These are phyloP conservation scores for Uria lomvia DNA, from an alignment of 2,113 vertebrate genomes.

Conservation along the genomic window DNA sequence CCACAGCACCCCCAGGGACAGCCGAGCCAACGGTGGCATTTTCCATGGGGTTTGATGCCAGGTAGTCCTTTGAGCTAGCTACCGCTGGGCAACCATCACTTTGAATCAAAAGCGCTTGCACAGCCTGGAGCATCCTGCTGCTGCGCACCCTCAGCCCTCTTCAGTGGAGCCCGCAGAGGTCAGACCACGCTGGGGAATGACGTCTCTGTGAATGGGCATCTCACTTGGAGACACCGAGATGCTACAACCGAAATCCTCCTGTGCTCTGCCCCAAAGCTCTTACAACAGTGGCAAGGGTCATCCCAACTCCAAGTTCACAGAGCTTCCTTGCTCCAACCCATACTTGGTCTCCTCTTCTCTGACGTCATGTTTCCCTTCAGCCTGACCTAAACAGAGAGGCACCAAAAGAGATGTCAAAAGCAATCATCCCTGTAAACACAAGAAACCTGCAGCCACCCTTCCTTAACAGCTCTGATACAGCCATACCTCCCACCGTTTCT, in stretches of 20 bases:
- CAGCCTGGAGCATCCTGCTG: neutral
- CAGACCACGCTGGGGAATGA: neutral
- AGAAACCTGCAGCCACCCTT: neutral
- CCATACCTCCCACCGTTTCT: neutral
- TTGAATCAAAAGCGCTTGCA: neutral
- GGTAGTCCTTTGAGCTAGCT: neutral
- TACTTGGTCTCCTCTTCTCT: neutral
- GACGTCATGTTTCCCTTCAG: neutral
- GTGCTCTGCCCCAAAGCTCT: neutral
- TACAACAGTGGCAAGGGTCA: neutral
- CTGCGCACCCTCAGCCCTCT: neutral
- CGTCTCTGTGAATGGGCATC: neutral
- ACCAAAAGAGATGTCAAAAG: neutral
- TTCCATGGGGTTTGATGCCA: neutral
- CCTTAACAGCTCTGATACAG: neutral
- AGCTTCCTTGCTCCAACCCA: neutral
- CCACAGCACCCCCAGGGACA: neutral
- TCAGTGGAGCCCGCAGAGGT: neutral
- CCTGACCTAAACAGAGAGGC: neutral
- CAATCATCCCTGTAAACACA: neutral
- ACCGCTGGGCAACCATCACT: neutral
- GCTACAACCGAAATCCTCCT: neutral
- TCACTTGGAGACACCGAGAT: neutral
- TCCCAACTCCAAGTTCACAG: neutral
- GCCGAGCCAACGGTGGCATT: fast-evolving